A percentile compares a stretch with the other conserved stretches of the same genome.
These are phyloP conservation scores for Paramormyrops hopkinsi DNA, from an alignment of 2,797 vertebrate species.

Conservation along the genomic window DNA sequence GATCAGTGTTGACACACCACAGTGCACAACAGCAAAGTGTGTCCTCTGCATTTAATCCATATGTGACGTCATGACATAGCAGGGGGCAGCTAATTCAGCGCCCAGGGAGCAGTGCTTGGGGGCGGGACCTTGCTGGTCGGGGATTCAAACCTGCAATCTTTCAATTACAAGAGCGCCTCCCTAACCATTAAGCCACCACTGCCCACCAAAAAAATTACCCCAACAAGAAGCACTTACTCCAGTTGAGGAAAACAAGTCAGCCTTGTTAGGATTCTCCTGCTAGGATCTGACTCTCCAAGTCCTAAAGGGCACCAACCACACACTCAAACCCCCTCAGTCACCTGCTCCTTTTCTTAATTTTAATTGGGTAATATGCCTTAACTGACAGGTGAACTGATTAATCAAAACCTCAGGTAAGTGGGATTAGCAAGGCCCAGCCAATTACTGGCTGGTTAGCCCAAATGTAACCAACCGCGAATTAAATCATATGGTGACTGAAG, in stretches of 20 bases:
- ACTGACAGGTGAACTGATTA: not conserved
- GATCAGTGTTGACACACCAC: not conserved
- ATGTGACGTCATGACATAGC: not conserved
- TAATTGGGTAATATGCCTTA: not conserved
- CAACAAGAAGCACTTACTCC: not conserved
- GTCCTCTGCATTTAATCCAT: not conserved
- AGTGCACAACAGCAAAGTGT: not conserved
- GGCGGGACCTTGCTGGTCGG: no score
- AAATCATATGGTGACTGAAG: not conserved
- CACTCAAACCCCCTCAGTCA: not conserved
- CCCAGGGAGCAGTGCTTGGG: not conserved
- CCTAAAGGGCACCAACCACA: not conserved
- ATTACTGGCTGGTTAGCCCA: not conserved
- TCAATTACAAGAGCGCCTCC: no score
- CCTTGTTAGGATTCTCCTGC: not conserved
- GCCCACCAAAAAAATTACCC: not conserved
- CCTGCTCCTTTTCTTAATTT: not conserved
- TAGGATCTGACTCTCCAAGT: not conserved
- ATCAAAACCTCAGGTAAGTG: not conserved
- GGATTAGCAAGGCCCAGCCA: not conserved
- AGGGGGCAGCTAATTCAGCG: not conserved
- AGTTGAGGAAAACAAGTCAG: not conserved
- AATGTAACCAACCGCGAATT: not conserved
- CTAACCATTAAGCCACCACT: not conserved
- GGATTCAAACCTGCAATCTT: no score